phyloP scores from a whole-genome alignment of 2,888 invertebrate species.

The Agrotis segetum region DNA sequence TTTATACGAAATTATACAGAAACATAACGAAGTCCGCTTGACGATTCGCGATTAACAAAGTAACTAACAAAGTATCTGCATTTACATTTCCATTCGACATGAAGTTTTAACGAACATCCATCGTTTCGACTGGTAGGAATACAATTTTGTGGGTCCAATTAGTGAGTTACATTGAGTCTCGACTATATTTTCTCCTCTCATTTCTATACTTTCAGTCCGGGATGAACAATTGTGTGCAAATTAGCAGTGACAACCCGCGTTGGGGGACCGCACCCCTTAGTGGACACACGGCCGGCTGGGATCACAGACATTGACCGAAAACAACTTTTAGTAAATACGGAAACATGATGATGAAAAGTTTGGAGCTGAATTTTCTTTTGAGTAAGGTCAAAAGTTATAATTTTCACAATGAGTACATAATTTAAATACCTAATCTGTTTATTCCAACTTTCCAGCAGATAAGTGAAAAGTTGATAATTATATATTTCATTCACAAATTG shows the following conservation, averaged over 20 bases:
- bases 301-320: conserved; percentile 25
- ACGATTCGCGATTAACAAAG: conserved; percentile 73
- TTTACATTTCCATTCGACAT: conserved; percentile 78
- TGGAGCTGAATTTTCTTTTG: conserved; percentile 11
- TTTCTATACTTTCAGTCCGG: conserved; percentile 84
- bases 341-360: conserved; percentile 6
- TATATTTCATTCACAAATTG: background rate
- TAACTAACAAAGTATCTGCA: conserved; percentile 72
- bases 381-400: background rate
- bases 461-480: too few species aligned
- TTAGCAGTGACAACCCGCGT: conserved; percentile 86
- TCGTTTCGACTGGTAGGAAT: conserved; percentile 72
- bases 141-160: conserved; percentile 82
- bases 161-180: conserved; percentile 81
- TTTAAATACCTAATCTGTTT: background rate
- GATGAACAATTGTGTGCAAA: conserved; percentile 90
- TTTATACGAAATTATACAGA: conserved; percentile 44
- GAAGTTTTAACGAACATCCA: conserved; percentile 80
- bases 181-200: conserved; percentile 83
- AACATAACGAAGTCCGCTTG: conserved; percentile 64
- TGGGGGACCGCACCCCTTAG: conserved; percentile 73
- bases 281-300: conserved; percentile 71
- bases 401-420: too few species aligned
- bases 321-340: conserved; percentile 13
- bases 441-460: background rate